Percentiles rank a stretch among this genome's conserved stretches.
Conservation (phyloP, 2,113 vertebrate species). For the Nannospalax galili region DNA sequence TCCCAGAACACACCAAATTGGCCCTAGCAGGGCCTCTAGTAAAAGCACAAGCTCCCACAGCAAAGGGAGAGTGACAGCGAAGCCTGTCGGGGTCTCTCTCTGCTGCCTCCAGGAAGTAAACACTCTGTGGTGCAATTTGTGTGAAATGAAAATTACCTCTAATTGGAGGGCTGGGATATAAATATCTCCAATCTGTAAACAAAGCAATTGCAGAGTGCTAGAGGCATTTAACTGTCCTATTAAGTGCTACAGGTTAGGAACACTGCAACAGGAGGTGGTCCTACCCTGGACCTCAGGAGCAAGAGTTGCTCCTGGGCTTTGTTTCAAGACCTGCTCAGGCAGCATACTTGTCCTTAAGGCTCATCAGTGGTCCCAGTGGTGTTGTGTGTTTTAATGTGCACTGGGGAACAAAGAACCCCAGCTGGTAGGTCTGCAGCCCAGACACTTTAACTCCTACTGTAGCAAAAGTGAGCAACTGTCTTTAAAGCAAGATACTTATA, state of each 20-base stretch:
- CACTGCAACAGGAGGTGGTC: background rate
- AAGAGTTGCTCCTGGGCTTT: background rate
- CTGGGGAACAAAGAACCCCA: background rate
- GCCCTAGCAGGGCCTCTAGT: background rate
- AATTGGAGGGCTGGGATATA: conserved; percentile 82
- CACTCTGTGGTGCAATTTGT: background rate
- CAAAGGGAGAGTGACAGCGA: background rate
- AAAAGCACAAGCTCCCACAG: background rate
- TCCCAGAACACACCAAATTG: background rate
- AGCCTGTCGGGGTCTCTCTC: background rate
- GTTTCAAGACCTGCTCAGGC: background rate
- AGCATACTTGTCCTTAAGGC: background rate
- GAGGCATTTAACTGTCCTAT: conserved; percentile 57
- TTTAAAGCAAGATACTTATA: background rate
- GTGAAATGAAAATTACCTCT: conserved; percentile 78
- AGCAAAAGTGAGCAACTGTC: background rate
- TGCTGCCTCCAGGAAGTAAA: conserved; percentile 19
- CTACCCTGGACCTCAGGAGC: background rate
- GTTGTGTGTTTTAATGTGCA: background rate
- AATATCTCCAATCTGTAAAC: conserved; percentile 81
- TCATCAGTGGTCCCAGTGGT: background rate
- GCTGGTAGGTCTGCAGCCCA: background rate
- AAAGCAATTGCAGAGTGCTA: conserved; percentile 66
- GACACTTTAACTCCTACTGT: background rate
- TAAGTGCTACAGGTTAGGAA: background rate